Percentiles rank a stretch among this genome's conserved stretches.
These are phyloP conservation scores for Hydractinia echinata DNA, from an alignment of 30 jellyfish, hydroid and myxozoan species.

Conservation along the genomic window DNA sequence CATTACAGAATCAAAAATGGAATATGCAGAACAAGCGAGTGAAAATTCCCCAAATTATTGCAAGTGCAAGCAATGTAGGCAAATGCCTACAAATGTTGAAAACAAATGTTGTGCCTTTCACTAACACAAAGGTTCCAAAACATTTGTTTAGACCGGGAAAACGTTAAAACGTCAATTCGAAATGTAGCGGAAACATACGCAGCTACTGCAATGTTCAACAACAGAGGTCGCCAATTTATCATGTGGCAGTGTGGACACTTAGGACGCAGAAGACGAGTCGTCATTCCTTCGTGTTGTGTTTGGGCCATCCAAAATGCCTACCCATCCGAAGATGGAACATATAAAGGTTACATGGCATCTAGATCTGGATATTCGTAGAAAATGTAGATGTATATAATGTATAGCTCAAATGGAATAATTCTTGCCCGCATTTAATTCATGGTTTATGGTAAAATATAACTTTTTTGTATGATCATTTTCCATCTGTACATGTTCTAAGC, in stretches of 20 bases:
- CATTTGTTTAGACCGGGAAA: background rate
- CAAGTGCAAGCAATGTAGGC: too few relatives aligned
- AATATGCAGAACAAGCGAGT: too few relatives aligned
- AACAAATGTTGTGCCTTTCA: background rate
- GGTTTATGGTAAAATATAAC: too few relatives aligned
- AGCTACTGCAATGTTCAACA: background rate
- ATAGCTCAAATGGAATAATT: too few relatives aligned
- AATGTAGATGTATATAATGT: too few relatives aligned
- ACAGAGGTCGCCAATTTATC: background rate
- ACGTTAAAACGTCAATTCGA: background rate
- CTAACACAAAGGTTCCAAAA: background rate
- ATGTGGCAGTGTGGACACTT: constrained; percentile 2
- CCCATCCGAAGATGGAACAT: background rate
- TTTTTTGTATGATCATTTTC: too few relatives aligned
- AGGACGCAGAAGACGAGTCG: background rate
- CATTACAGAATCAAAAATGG: too few relatives aligned
- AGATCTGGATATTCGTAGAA: too few relatives aligned
- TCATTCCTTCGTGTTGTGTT: constrained; percentile 6
- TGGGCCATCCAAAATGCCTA: background rate
- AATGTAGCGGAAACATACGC: constrained; percentile 8
- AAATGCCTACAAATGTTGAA: background rate
- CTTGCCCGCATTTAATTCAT: too few relatives aligned
- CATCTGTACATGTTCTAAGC: too few relatives aligned
- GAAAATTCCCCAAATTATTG: too few relatives aligned
- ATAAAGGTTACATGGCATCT: too few relatives aligned